phyloP scores from a whole-genome alignment of 2,113 vertebrate species.

The Tor tambroides region DNA sequence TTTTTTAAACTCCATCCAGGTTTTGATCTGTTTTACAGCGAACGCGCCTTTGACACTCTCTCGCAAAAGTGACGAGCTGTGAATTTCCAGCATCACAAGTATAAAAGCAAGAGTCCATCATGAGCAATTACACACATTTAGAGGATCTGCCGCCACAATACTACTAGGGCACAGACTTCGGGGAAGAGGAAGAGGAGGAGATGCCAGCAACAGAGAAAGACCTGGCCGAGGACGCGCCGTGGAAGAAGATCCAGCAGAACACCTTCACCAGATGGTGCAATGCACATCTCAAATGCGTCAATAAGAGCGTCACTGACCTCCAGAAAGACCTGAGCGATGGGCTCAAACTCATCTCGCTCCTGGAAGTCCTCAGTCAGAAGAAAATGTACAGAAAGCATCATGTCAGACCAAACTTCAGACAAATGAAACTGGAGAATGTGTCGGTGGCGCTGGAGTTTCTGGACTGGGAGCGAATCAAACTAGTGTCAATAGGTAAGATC shows the following conservation, averaged over 20 bases:
- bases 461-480: conserved; percentile 92
- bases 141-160: conserved; percentile 77
- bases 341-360: conserved; percentile 88
- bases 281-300: conserved; percentile 88
- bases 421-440: conserved; percentile 97
- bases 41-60: conserved; percentile 60
- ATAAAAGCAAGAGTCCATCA: conserved; percentile 74
- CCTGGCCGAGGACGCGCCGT: conserved; percentile 93
- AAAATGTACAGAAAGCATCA: conserved; percentile 95
- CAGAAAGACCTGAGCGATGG: conserved; percentile 91
- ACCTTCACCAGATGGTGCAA: conserved; percentile 98
- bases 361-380: conserved; percentile 96
- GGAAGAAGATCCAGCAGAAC: conserved; percentile 99
- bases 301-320: conserved; percentile 86
- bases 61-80: conserved; percentile 61
- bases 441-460: conserved; percentile 95
- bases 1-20: conserved; percentile 41
- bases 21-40: conserved; percentile 61
- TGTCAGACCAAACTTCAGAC: conserved; percentile 91
- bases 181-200: conserved; percentile 82
- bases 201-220: conserved; percentile 96
- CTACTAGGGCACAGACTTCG: conserved; percentile 75
- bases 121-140: conserved; percentile 76
- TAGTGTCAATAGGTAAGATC: conserved; percentile 92
- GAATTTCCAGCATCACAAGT: conserved; percentile 66